Evolutionary conservation across 1,140 invertebrate species (phyloP).

Genomic region (Pseudomyrmex dendroicus): DNA sequence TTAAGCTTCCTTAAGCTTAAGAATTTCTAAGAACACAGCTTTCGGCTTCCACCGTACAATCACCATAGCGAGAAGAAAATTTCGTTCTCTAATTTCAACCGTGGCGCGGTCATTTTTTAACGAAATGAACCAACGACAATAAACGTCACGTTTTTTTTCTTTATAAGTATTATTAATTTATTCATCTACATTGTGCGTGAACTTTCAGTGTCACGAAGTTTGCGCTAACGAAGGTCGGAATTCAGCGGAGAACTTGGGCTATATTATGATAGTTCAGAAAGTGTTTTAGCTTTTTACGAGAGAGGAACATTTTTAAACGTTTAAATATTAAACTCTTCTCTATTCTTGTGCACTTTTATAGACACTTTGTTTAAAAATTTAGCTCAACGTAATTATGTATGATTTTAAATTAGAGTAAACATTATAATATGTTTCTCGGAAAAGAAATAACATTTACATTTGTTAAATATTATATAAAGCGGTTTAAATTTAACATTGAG

Average conservation of each 20-base stretch:
- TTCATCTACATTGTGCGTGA: background rate
- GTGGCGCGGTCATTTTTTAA: background rate
- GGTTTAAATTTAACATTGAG: constrained; percentile 6
- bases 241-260: background rate
- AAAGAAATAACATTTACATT: no score
- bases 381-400: background rate
- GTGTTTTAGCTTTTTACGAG: no score
- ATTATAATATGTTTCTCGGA: background rate
- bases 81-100: constrained; percentile 17
- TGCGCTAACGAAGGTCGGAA: background rate
- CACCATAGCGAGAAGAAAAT: background rate
- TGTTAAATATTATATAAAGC: background rate
- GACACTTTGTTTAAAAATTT: no score
- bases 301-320: no score
- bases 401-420: background rate
- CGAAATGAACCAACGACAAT: background rate
- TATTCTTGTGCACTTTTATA: no score
- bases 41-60: background rate
- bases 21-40: constrained; percentile 24
- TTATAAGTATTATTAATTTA: background rate
- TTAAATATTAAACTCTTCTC: no score
- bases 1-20: constrained; percentile 46
- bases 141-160: constrained; percentile 19
- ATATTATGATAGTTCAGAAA: background rate
- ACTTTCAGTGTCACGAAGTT: background rate